Evolutionary conservation across 2,113 vertebrate species (phyloP).

Genomic region (Varanus komodoensis): DNA sequence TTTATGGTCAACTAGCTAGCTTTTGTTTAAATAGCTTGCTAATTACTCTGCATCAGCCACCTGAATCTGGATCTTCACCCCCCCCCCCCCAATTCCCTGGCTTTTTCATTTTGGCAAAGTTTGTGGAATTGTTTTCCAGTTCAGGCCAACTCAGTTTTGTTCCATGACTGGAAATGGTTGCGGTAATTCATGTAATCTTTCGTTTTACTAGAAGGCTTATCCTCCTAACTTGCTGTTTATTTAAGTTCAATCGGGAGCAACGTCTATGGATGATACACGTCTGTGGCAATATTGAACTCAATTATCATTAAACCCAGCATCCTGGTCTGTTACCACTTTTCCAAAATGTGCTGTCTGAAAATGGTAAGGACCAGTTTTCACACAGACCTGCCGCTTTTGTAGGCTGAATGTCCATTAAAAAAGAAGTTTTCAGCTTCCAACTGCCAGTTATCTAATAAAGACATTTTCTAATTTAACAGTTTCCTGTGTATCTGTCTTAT

Average conservation of each 20-base stretch:
- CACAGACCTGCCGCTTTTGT: constrained; percentile 12
- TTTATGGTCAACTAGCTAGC: constrained; percentile 48
- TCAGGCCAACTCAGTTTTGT: constrained; percentile 8
- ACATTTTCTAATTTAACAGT: constrained; percentile 67
- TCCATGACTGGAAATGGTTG: neutral
- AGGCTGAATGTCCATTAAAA: constrained; percentile 25
- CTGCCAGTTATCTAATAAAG: constrained; percentile 68
- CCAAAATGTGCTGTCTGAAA: constrained; percentile 41
- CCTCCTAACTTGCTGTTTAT: constrained; percentile 28
- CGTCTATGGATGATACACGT: constrained; percentile 18
- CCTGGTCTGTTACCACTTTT: constrained; percentile 49
- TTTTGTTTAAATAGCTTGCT: constrained; percentile 33
- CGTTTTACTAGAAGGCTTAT: neutral
- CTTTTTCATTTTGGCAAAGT: constrained; percentile 35
- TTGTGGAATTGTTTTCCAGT: constrained; percentile 38
- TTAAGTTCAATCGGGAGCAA: constrained; percentile 4
- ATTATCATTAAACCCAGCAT: neutral
- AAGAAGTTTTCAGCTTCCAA: constrained; percentile 39
- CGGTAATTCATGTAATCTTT: constrained; percentile 24
- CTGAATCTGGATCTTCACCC: neutral
- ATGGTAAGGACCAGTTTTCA: constrained; percentile 9
- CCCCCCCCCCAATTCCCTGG: neutral
- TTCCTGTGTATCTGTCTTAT: constrained; percentile 58
- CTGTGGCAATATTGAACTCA: accelerated
- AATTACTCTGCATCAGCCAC: constrained; percentile 35